These are phyloP conservation scores for Hemibagrus guttatus DNA, from an alignment of 2,797 vertebrate genomes.

Conservation along the genomic window DNA sequence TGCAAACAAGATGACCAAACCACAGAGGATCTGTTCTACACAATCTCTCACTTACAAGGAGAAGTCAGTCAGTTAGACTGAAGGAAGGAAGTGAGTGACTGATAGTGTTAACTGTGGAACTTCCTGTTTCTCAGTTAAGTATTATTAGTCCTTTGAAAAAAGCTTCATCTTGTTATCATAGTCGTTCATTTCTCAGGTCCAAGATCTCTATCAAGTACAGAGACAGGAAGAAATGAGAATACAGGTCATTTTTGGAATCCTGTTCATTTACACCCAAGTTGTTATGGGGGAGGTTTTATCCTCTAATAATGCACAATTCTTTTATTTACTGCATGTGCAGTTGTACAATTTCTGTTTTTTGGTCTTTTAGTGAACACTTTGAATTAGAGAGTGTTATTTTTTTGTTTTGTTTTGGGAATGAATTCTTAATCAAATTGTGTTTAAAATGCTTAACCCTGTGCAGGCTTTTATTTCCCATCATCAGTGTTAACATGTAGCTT, in stretches of 20 bases:
- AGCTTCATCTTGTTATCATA: background rate
- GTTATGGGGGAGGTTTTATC: conserved; percentile 9
- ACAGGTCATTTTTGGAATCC: background rate
- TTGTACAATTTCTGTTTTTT: background rate
- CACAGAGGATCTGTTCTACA: too few relatives aligned
- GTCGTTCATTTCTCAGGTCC: background rate
- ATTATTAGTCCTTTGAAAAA: background rate
- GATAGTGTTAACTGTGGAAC: too few relatives aligned
- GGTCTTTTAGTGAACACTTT: too few relatives aligned
- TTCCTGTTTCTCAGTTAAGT: background rate
- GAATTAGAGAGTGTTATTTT: background rate
- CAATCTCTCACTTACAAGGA: too few relatives aligned
- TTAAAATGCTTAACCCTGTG: background rate
- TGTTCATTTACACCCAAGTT: background rate
- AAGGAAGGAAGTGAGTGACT: too few relatives aligned
- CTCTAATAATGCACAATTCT: background rate
- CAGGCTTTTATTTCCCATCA: background rate
- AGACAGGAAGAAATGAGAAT: background rate
- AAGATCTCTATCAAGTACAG: too few relatives aligned
- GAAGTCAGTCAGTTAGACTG: too few relatives aligned
- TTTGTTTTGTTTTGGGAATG: too few relatives aligned
- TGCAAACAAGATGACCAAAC: too few relatives aligned
- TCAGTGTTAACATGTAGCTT: background rate
- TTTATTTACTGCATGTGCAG: background rate
- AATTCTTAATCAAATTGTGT: too few relatives aligned